Evolutionary conservation across 2,797 vertebrate species (phyloP).

Genomic region (Phoeniculus purpureus): DNA sequence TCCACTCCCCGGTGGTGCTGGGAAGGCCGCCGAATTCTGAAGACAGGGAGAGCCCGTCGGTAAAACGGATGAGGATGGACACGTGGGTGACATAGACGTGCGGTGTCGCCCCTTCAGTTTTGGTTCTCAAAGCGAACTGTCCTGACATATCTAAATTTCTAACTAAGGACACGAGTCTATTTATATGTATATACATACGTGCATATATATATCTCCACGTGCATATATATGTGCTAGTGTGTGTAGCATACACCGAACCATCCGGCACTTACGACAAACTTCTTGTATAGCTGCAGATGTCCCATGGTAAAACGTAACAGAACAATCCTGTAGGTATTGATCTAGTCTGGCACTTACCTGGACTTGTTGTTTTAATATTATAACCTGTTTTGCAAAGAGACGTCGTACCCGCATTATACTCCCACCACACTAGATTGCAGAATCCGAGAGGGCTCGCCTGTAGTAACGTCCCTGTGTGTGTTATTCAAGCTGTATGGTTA

Average conservation of each 20-base stretch:
- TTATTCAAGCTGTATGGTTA: constrained; percentile 79
- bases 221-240: constrained; percentile 81
- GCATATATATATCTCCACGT: constrained; percentile 79
- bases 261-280: constrained; percentile 92
- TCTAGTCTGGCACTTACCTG: constrained; percentile 88
- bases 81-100: constrained; percentile 95
- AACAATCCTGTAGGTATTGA: constrained; percentile 84
- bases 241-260: constrained; percentile 83
- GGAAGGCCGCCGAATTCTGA: constrained; percentile 87
- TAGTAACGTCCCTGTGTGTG: constrained; percentile 76
- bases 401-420: constrained; percentile 65
- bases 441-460: constrained; percentile 74
- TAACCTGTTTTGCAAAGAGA: constrained; percentile 80
- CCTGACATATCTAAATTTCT: constrained; percentile 87
- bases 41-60: constrained; percentile 92
- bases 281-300: constrained; percentile 79
- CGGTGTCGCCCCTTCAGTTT: constrained; percentile 17
- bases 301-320: constrained; percentile 75
- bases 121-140: constrained; percentile 77
- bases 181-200: constrained; percentile 85
- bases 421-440: constrained; percentile 79
- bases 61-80: constrained; percentile 98
- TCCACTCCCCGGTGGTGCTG: constrained; percentile 91
- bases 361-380: constrained; percentile 79
- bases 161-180: constrained; percentile 81